Conservation (phyloP, 2,888 invertebrate species). For the Brassicogethes aeneus region DNA sequence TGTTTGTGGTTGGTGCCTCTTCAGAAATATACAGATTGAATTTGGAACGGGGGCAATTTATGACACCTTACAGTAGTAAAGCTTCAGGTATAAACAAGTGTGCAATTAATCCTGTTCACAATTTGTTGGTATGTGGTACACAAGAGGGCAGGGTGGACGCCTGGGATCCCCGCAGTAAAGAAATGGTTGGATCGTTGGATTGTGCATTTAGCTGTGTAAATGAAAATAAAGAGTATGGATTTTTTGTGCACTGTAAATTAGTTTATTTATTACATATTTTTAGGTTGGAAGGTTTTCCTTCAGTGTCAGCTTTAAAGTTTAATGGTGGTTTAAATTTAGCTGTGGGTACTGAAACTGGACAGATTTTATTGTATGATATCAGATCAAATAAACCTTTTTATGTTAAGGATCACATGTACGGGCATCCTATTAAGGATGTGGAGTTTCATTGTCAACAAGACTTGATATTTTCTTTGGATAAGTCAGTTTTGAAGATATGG, state of each 20-base stretch:
- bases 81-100: slow-evolving; percentile 74
- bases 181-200: slow-evolving; percentile 72
- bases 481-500: slow-evolving; percentile 85
- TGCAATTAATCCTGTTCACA: slow-evolving; percentile 79
- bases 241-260: slow-evolving; percentile 5
- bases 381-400: slow-evolving; percentile 81
- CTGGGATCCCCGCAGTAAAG: slow-evolving; percentile 86
- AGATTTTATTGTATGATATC: slow-evolving; percentile 90
- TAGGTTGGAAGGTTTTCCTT: slow-evolving; percentile 58
- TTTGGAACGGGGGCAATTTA: slow-evolving; percentile 89
- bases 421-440: slow-evolving; percentile 79
- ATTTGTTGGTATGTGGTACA: slow-evolving; percentile 79
- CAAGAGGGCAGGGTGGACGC: slow-evolving; percentile 90
- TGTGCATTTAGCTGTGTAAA: slow-evolving; percentile 60
- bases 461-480: slow-evolving; percentile 82
- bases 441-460: slow-evolving; percentile 75
- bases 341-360: slow-evolving; percentile 91
- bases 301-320: slow-evolving; percentile 70
- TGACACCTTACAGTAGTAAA: slow-evolving; percentile 72
- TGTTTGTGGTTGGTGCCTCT: slow-evolving; percentile 82
- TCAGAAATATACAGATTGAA: slow-evolving; percentile 84
- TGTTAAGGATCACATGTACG: slow-evolving; percentile 93
- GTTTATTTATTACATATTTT: slow-evolving; percentile 22
- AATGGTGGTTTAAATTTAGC: slow-evolving; percentile 70
- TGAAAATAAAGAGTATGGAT: slow-evolving; percentile 47